Conservation (phyloP, 2,888 invertebrate genomes). For the Mesochorus sp. region DNA sequence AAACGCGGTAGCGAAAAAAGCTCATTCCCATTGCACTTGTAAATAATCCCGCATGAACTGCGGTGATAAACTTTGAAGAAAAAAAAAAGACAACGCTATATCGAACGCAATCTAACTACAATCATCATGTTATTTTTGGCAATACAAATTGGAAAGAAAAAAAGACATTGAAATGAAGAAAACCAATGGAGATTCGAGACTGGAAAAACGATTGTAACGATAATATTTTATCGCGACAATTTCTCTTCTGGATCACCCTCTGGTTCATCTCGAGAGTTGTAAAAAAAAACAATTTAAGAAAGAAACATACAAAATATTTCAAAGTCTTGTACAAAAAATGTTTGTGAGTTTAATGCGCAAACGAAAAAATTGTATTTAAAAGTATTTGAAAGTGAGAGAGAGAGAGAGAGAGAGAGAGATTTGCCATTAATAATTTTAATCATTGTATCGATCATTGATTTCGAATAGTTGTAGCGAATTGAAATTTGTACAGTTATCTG, state of each 20-base stretch:
- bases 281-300: neutral
- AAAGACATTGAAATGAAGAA: slow-evolving; percentile 1
- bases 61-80: neutral
- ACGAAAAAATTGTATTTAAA: neutral
- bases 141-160: neutral
- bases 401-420: slow-evolving; percentile 30
- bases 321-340: slow-evolving; percentile 13
- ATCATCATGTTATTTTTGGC: slow-evolving; percentile 60
- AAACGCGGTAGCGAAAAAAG: neutral
- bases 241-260: slow-evolving; percentile 56
- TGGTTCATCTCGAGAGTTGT: slow-evolving; percentile 19
- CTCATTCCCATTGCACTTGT: slow-evolving; percentile 22
- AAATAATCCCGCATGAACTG: slow-evolving; percentile 16
- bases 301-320: neutral
- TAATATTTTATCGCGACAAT: slow-evolving; percentile 36
- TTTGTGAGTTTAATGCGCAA: slow-evolving; percentile 16
- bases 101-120: slow-evolving; percentile 18
- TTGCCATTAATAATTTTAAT: slow-evolving; percentile 59
- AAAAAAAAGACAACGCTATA: neutral
- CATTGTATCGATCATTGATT: slow-evolving; percentile 54
- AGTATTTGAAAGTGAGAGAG: neutral
- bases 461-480: slow-evolving; percentile 14
- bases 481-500: slow-evolving; percentile 49
- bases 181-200: slow-evolving; percentile 33
- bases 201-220: slow-evolving; percentile 47